Evolutionary conservation across 2,113 vertebrate species (phyloP).

Genomic region (Callorhinus ursinus): DNA sequence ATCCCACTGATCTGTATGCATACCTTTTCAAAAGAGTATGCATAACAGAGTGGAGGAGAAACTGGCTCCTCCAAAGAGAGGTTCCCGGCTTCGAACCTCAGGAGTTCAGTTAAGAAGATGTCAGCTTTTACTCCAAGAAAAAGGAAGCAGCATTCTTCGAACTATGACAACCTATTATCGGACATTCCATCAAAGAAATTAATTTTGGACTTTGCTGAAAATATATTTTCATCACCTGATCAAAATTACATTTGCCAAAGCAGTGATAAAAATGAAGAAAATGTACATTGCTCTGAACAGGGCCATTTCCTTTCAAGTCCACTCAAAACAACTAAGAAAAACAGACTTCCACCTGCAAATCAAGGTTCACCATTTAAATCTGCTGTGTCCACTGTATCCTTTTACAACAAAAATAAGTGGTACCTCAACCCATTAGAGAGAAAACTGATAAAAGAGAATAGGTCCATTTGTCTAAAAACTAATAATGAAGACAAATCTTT

Average conservation of each 20-base stretch:
- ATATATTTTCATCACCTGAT: conserved; percentile 64
- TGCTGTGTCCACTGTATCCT: conserved; percentile 82
- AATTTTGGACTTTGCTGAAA: conserved; percentile 50
- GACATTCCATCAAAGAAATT: conserved; percentile 85
- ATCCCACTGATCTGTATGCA: no score
- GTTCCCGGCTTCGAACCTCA: no score
- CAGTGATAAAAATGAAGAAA: conserved; percentile 78
- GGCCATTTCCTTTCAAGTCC: conserved; percentile 61
- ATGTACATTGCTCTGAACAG: conserved; percentile 56
- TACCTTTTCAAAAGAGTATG: no score
- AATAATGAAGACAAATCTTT: conserved; percentile 23
- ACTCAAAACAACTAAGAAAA: conserved; percentile 50
- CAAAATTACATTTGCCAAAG: not conserved
- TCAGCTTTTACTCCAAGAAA: conserved; percentile 85
- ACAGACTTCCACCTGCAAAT: conserved; percentile 63
- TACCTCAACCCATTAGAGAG: conserved; percentile 93
- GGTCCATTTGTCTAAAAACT: not conserved
- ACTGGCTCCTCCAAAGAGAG: no score
- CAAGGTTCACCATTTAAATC: conserved; percentile 76
- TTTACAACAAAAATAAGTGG: conserved; percentile 90
- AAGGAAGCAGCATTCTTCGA: conserved; percentile 83
- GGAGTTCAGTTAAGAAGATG: conserved; percentile 81
- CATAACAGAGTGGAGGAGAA: no score
- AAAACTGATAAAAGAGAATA: conserved; percentile 85
- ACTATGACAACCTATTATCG: conserved; percentile 46